Percentiles rank a stretch among this genome's conserved stretches.
phyloP scores from a whole-genome alignment of 2,888 invertebrate species.

The Fragum whitleyi region DNA sequence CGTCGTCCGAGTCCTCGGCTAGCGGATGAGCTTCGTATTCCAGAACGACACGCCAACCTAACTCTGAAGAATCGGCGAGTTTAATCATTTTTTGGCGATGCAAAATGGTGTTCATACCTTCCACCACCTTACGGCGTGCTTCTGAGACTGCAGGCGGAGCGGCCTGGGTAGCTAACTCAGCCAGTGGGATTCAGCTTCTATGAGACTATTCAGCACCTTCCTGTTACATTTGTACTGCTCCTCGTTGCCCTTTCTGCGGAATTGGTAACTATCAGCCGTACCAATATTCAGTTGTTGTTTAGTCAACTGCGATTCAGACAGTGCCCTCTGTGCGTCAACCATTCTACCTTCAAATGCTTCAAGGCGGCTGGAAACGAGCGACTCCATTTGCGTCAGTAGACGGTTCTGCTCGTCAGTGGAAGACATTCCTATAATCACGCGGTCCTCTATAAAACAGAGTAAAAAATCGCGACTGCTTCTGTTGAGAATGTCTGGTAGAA shows the following conservation, averaged over 20 bases:
- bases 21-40: conserved; percentile 44
- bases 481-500: background rate
- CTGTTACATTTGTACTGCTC: conserved; percentile 22
- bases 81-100: conserved; percentile 28
- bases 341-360: background rate
- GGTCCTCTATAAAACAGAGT: background rate
- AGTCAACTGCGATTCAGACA: background rate
- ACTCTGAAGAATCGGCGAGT: conserved; percentile 35
- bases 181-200: conserved; percentile 1
- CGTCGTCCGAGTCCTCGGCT: conserved; percentile 43
- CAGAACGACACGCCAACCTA: conserved; percentile 20
- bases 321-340: background rate
- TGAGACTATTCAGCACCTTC: conserved; percentile 4
- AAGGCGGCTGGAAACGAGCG: background rate
- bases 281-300: background rate
- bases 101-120: conserved; percentile 22
- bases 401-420: background rate
- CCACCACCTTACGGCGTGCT: background rate
- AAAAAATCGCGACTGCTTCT: background rate
- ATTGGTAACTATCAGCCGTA: background rate
- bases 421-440: background rate
- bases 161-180: background rate
- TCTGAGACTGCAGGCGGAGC: background rate
- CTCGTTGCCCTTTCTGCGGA: conserved; percentile 15
- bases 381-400: conserved; percentile 1